These are phyloP conservation scores for Pheosia tremula DNA, from an alignment of 2,888 invertebrate genomes.

Conservation along the genomic window DNA sequence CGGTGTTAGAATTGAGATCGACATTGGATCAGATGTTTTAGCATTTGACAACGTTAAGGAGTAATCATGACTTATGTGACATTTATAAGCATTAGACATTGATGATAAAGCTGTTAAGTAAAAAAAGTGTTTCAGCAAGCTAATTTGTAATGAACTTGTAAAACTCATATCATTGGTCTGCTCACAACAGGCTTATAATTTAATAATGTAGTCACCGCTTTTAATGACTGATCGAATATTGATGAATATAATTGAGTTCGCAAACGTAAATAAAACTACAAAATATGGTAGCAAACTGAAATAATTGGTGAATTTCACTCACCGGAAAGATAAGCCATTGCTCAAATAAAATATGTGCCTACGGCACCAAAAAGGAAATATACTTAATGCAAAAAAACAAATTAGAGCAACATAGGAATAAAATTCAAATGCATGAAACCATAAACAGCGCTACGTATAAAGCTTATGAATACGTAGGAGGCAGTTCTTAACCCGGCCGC, in stretches of 20 bases:
- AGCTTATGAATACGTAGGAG: conserved; percentile 59
- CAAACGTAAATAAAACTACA: too few species aligned
- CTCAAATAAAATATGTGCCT: conserved; percentile 23
- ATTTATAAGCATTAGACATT: too few species aligned
- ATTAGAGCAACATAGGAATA: conserved; percentile 33
- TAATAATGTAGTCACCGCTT: too few species aligned
- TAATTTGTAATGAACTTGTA: too few species aligned
- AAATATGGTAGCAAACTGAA: background rate
- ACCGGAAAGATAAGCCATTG: background rate
- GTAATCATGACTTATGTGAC: too few species aligned
- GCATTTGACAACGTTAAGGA: background rate
- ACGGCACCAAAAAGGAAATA: conserved; percentile 24
- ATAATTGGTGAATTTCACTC: background rate
- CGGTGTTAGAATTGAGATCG: background rate
- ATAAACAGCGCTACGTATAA: conserved; percentile 38
- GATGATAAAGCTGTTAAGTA: too few species aligned
- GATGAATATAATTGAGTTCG: too few species aligned
- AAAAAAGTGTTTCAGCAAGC: too few species aligned
- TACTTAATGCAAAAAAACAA: conserved; percentile 34
- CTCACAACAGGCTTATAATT: too few species aligned
- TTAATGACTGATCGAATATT: too few species aligned
- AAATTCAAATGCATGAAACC: conserved; percentile 29
- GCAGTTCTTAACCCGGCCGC: conserved; percentile 61
- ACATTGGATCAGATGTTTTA: background rate
- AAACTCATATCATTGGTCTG: too few species aligned